A percentile compares a stretch with the other conserved stretches of the same genome.
Evolutionary conservation across 2,113 vertebrate genomes (phyloP).

Genomic region (Hypanus sabinus): DNA sequence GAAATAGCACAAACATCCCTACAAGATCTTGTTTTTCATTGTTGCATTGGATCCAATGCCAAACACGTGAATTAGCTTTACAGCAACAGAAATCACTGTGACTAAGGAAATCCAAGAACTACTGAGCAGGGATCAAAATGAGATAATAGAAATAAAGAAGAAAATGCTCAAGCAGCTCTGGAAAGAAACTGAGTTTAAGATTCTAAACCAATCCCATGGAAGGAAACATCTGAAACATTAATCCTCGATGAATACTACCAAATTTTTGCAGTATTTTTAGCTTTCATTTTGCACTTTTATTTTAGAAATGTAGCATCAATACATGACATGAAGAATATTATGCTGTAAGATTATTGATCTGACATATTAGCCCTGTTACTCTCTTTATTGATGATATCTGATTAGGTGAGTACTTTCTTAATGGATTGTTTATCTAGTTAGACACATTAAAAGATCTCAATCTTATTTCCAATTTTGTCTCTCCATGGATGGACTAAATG

Average conservation of each 20-base stretch:
- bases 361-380: too few relatives aligned
- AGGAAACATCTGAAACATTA: too few relatives aligned
- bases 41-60: background rate
- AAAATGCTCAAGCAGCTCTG: background rate
- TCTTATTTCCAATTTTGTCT: background rate
- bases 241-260: too few relatives aligned
- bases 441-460: background rate
- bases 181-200: too few relatives aligned
- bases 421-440: background rate
- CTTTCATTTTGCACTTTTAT: too few relatives aligned
- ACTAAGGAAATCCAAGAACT: background rate
- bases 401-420: background rate
- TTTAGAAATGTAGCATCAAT: too few relatives aligned
- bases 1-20: background rate
- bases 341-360: too few relatives aligned
- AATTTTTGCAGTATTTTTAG: too few relatives aligned
- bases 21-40: constrained; percentile 23
- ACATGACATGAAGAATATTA: too few relatives aligned
- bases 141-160: background rate
- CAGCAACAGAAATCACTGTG: background rate
- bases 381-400: too few relatives aligned
- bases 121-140: background rate
- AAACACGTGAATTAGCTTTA: background rate
- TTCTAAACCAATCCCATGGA: too few relatives aligned
- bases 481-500: background rate